phyloP scores from a whole-genome alignment of 2,888 invertebrate species.

The Drosophila silvestris region DNA sequence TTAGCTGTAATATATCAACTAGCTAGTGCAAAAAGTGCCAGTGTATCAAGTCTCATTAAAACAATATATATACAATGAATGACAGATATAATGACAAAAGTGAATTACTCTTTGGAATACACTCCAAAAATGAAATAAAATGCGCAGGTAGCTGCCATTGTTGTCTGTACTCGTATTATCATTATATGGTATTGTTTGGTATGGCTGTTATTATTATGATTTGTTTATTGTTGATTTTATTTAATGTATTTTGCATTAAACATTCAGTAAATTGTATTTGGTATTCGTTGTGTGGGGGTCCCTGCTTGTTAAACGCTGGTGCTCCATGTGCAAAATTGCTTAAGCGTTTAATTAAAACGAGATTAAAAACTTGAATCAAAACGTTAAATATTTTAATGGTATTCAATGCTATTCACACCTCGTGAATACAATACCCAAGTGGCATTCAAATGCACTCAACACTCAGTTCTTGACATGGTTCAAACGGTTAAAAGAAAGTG shows the following conservation, averaged over 20 bases:
- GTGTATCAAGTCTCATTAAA: neutral
- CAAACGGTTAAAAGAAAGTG: conserved; percentile 76
- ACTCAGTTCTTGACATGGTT: conserved; percentile 64
- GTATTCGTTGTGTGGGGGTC: conserved; percentile 26
- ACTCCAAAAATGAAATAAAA: conserved; percentile 19
- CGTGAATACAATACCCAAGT: conserved; percentile 4
- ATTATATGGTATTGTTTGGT: conserved; percentile 18
- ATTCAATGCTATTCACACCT: conserved; percentile 13
- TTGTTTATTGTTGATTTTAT: conserved; percentile 17
- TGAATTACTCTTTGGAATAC: neutral
- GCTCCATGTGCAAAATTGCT: conserved; percentile 10
- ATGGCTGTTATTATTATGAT: conserved; percentile 27
- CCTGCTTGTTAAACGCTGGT: conserved; percentile 12
- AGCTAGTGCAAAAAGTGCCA: neutral
- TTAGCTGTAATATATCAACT: neutral
- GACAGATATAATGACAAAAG: neutral
- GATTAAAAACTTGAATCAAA: conserved; percentile 36
- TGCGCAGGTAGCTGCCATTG: conserved; percentile 46
- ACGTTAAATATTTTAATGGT: conserved; percentile 1
- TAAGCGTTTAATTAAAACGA: conserved; percentile 40
- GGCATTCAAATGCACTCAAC: conserved; percentile 31
- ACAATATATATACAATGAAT: neutral
- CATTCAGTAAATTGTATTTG: conserved; percentile 49
- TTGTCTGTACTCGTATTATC: conserved; percentile 21
- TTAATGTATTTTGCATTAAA: conserved; percentile 44